phyloP scores from a whole-genome alignment of 2,888 invertebrate genomes.

The Pollenia labialis region DNA sequence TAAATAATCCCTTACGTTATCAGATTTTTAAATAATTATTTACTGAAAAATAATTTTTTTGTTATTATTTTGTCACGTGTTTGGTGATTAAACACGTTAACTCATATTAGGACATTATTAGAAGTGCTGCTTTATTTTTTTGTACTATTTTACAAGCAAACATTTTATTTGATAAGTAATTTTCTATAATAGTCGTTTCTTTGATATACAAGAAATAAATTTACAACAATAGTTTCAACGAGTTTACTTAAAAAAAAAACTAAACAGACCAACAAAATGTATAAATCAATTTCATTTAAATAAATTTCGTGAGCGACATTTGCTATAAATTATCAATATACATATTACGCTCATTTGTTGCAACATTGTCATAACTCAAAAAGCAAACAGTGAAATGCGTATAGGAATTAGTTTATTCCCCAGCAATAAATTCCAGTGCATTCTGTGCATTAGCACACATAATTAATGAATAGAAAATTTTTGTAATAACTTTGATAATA shows the following conservation, averaged over 20 bases:
- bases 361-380: no score
- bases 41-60: not conserved
- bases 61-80: conserved; percentile 4
- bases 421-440: no score
- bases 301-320: conserved; percentile 11
- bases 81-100: conserved; percentile 48
- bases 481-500: no score
- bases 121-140: conserved; percentile 1
- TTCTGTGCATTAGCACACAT: no score
- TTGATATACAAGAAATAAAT: not conserved
- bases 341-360: no score
- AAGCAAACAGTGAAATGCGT: no score
- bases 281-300: conserved; percentile 24
- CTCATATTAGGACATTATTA: not conserved
- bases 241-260: conserved; percentile 24
- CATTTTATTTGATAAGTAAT: not conserved
- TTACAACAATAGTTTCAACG: conserved; percentile 2
- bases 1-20: no score
- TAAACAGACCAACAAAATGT: not conserved
- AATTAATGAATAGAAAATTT: no score
- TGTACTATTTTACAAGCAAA: not conserved
- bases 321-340: no score
- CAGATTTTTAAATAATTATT: no score
- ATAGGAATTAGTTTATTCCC: not conserved
- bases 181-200: not conserved